Evolutionary conservation across 2,888 invertebrate genomes (phyloP).

Genomic region (Mimas tiliae): DNA sequence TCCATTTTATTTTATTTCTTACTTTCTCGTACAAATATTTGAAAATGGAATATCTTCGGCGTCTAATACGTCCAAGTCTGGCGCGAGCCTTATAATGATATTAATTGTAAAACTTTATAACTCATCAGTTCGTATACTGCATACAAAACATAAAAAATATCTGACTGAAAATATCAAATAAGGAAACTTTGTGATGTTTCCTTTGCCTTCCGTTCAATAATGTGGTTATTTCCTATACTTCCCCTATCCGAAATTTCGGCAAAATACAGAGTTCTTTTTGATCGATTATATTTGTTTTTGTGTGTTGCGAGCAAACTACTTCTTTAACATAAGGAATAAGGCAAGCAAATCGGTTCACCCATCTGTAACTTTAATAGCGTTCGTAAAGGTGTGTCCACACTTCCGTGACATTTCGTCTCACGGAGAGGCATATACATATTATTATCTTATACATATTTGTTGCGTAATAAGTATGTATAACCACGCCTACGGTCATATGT

Average conservation of each 20-base stretch:
- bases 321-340: neutral
- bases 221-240: conserved; percentile 23
- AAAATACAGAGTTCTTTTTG: conserved; percentile 10
- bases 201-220: conserved; percentile 21
- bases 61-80: too few species aligned
- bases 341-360: too few species aligned
- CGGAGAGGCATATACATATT: too few species aligned
- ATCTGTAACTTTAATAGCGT: too few species aligned
- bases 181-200: conserved; percentile 17
- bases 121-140: neutral
- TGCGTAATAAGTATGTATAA: too few species aligned
- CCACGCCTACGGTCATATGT: too few species aligned
- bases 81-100: neutral
- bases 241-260: conserved; percentile 14
- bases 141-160: conserved; percentile 2
- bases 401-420: too few species aligned
- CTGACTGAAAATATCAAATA: conserved; percentile 14
- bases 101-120: neutral
- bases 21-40: too few species aligned
- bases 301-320: neutral
- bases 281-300: neutral
- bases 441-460: too few species aligned
- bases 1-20: too few species aligned
- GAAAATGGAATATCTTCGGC: too few species aligned
- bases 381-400: too few species aligned